Base-by-base conservation (phyloP, 2,888 invertebrate genomes). In the Pyralis farinalis region DNA sequence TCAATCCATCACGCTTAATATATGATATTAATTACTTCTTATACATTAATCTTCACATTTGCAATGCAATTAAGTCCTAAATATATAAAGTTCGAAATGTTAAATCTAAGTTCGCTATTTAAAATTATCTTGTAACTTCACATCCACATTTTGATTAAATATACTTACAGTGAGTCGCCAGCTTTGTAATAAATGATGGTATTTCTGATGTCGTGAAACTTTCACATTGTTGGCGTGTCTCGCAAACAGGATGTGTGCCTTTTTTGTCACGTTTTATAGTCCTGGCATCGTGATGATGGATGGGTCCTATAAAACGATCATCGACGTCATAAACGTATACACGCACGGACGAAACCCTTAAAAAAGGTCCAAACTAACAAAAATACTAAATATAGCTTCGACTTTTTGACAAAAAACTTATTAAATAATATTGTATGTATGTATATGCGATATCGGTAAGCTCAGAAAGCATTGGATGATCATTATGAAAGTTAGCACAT, bases 241-340 rank as follows among this genome's bases (percentile, higher is more conserved):
- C 7, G 7, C 7, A 4, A 8, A 31, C 11, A 12, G 31, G 31
- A 12, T 11, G 31, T 35, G 25, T 21, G 11, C 31, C 37, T 16
- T 37, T 16, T 38, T 32, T 38, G 32, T 31, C 37, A 38, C 37
- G 32, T 38, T 38, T 38, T 38, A 38, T 38, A 31, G 7, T 25
- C 21, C 30, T 11, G 29, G 31, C 25, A 12, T 12, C 25, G 25
- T 25, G 25, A 31, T 32, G 22, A 37, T 21, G n/a, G 16, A 38
- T 32, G 32, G 32, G 22, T 4, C 12, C 25, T 25, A 38, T 38
- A 38, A 38, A 38, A 12, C 37, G 37, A 38, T 38, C 32, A 38
- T 12, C 22, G 31, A 7, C n/a, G 12, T 27, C 34, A 2, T 35
- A 11, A 16, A 7, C 12, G 4, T 3, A 11, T 8, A 32, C 16